Evolutionary conservation across 1,140 invertebrate species (phyloP), one percentile per base, ranked within the genome.

Genomic region (Cherax quadricarinatus): DNA sequence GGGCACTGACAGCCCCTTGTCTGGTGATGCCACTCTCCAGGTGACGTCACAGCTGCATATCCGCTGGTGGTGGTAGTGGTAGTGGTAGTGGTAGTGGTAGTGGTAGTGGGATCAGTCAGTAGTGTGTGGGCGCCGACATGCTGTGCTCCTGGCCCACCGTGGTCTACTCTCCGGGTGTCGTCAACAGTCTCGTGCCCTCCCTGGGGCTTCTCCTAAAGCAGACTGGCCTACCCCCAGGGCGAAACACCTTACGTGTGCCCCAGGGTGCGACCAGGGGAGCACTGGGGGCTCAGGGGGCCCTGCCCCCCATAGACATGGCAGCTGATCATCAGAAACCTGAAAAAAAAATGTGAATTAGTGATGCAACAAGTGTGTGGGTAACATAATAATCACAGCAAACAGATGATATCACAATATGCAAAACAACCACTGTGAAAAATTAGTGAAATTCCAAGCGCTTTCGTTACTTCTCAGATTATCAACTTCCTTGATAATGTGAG

Each of bases 281-380:
- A 16, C 41, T 14, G 85, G 85, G 78, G 60, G 86, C 51, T 80
- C 21, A 81, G 86, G 78, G 86, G 86, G 5, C 86, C 86, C 86
- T 18, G 21, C 4, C 75, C 86, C 86, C 75, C 75, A 21, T 7
- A 51, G 30, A 88, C 75, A 80, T 80, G 86, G 24, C 86, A 48
- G 51, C 0, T 48, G 49, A 81, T 51, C 86, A 88, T 88, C 86
- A 79, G 53, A 24, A 4, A 7, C 57, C 86, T 88, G 51, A 2
- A 66, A 66, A 66, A 12, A 66, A 14, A 7, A 5, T 1, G 53
- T 57, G 9, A 57, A 14, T 57, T 10, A 57, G 9, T 41, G 30
- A 57, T 57, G 4, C 3, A 57, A 57, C 4, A 10, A 14, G 14
- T 5, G 9, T 14, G 53, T 9, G 53, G 53, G 53, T 10, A 57